Conservation (phyloP, 30 jellyfish, hydroid and myxozoan species). For the Rhopilema esculentum region DNA sequence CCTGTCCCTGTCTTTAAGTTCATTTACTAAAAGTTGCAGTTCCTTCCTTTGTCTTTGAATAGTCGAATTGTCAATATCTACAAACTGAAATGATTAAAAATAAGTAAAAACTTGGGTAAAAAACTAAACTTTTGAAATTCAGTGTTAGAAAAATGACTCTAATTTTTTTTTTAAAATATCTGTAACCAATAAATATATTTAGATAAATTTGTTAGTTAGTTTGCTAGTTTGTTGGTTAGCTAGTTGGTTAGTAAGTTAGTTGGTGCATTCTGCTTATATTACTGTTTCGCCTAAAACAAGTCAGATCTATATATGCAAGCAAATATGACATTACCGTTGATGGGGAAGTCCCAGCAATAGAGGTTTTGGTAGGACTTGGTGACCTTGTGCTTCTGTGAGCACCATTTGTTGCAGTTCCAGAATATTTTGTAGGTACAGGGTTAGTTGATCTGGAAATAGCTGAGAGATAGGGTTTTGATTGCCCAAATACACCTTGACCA, state of each 20-base stretch:
- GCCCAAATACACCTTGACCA: slow-evolving; percentile 27
- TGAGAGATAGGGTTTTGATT: slow-evolving; percentile 32
- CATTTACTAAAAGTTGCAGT: slow-evolving; percentile 85
- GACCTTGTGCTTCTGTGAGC: slow-evolving; percentile 26
- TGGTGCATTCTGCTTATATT: too few relatives aligned
- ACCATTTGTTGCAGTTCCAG: slow-evolving; percentile 41
- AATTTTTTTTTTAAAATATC: too few relatives aligned
- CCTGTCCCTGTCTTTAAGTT: slow-evolving; percentile 94
- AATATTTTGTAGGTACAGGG: slow-evolving; percentile 7
- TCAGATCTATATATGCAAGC: too few relatives aligned
- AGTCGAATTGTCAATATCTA: slow-evolving; percentile 75
- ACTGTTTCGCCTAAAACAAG: too few relatives aligned
- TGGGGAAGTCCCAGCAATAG: slow-evolving; percentile 34
- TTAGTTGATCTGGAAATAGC: slow-evolving; percentile 27
- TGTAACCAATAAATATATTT: too few relatives aligned
- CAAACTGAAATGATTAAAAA: slow-evolving; percentile 18
- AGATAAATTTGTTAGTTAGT: too few relatives aligned
- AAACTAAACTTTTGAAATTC: too few relatives aligned
- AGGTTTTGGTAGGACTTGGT: slow-evolving; percentile 48
- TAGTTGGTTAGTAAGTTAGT: too few relatives aligned
- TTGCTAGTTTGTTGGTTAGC: too few relatives aligned
- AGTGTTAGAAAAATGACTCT: too few relatives aligned
- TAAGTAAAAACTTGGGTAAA: too few relatives aligned
- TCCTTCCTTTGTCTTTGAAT: slow-evolving; percentile 89
- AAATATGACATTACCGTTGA: slow-evolving; percentile 56